A percentile compares a stretch with the other conserved stretches of the same genome.
Evolutionary conservation across 2,113 vertebrate species (phyloP).

Genomic region (Plecturocebus donacophilus): DNA sequence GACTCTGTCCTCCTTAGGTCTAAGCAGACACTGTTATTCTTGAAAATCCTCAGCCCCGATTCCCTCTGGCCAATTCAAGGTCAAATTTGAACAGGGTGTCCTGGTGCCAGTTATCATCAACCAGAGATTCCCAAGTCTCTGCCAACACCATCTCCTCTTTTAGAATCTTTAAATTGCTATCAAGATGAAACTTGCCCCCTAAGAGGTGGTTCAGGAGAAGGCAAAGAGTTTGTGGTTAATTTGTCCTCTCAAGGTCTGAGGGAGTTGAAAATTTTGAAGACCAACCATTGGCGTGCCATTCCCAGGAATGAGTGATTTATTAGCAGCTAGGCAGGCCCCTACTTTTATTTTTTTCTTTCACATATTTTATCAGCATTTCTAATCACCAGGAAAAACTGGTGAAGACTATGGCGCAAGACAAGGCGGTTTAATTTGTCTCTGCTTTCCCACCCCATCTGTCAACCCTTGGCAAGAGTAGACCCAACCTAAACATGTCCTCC

Average conservation of each 20-base stretch:
- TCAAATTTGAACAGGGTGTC: neutral
- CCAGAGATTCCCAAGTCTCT: neutral
- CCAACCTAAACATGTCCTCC: neutral
- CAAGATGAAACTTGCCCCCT: slow-evolving; percentile 42
- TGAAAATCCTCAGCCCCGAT: neutral
- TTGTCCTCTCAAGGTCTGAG: neutral
- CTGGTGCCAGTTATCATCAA: neutral
- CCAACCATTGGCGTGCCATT: neutral
- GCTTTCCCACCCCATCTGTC: neutral
- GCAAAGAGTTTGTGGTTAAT: slow-evolving; percentile 50
- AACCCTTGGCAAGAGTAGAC: neutral
- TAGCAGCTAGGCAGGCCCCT: neutral
- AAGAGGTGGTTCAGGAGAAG: neutral
- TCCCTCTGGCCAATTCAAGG: neutral
- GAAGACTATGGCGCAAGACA: neutral
- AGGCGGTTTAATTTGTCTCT: neutral
- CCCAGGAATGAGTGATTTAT: slow-evolving; percentile 27
- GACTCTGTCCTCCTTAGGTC: neutral
- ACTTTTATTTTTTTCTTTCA: slow-evolving; percentile 22
- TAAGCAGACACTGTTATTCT: neutral
- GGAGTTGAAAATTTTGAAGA: neutral
- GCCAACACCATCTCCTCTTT: neutral
- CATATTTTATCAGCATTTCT: slow-evolving; percentile 49
- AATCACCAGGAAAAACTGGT: slow-evolving; percentile 41
- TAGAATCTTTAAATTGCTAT: neutral